Conservation (phyloP, 2,113 vertebrate species). For the Rhizomys pruinosus region DNA sequence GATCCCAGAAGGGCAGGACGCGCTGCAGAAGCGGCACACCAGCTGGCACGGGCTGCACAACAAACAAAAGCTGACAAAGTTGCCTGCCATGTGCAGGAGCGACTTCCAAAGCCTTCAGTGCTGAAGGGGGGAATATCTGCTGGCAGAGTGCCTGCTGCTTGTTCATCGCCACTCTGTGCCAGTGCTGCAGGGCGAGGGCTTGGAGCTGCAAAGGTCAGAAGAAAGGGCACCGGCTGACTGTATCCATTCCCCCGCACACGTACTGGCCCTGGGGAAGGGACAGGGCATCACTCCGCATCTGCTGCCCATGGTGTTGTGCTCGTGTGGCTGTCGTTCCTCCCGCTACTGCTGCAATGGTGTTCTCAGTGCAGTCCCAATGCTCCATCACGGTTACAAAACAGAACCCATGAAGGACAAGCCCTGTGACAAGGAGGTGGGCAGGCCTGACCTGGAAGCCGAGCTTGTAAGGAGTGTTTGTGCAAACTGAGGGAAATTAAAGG, state of each 20-base stretch:
- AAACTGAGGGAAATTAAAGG: background rate
- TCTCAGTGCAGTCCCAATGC: background rate
- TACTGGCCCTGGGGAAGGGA: rapidly evolving
- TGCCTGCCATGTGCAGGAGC: background rate
- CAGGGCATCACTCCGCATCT: rapidly evolving
- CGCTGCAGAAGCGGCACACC: background rate
- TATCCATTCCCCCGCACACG: too few relatives aligned
- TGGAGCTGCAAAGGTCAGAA: background rate
- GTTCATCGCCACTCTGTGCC: rapidly evolving
- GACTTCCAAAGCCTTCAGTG: background rate
- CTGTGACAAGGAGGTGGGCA: background rate
- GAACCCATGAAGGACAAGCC: background rate
- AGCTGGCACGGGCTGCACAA: background rate
- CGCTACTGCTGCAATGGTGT: rapidly evolving
- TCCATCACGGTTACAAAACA: background rate
- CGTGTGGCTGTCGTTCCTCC: background rate
- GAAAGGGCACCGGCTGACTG: background rate
- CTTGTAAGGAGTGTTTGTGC: too few relatives aligned
- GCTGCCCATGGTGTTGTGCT: rapidly evolving
- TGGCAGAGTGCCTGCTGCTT: rapidly evolving
- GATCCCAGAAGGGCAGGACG: background rate
- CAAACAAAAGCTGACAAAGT: background rate
- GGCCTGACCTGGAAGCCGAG: rapidly evolving
- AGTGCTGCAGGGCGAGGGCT: background rate
- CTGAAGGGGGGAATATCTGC: background rate